Conservation (phyloP, 1,140 invertebrate species). For the Drosophila varians region DNA sequence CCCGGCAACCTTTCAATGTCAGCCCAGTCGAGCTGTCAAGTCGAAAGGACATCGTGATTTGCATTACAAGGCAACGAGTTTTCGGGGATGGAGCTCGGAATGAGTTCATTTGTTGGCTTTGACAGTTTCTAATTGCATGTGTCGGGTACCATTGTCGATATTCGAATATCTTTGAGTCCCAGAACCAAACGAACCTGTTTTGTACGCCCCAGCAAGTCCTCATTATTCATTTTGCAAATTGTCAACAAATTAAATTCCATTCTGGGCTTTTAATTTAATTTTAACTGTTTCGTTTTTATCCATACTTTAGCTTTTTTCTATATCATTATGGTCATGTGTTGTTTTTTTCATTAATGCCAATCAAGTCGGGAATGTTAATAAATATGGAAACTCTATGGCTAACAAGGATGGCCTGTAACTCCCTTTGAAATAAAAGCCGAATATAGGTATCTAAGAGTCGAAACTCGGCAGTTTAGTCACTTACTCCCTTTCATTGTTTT, state of each 20-base stretch:
- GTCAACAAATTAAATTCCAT: conserved; percentile 44
- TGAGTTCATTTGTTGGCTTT: conserved; percentile 56
- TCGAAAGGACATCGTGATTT: conserved; percentile 20
- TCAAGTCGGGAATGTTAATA: conserved; percentile 45
- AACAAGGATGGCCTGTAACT: too few species aligned
- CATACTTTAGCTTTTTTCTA: conserved; percentile 14
- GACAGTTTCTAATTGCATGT: conserved; percentile 70
- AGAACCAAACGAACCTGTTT: not conserved
- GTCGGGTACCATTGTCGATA: not conserved
- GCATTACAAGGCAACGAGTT: conserved; percentile 46
- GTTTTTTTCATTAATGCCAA: conserved; percentile 61
- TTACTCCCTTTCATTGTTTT: not conserved
- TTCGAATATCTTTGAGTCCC: not conserved
- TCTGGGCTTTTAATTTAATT: conserved; percentile 25
- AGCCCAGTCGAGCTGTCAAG: conserved; percentile 34
- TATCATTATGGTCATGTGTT: conserved; percentile 46
- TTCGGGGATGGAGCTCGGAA: conserved; percentile 15
- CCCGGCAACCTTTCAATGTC: conserved; percentile 64
- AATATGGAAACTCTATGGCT: not conserved
- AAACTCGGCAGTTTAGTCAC: not conserved
- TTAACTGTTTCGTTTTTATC: conserved; percentile 2
- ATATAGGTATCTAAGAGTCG: conserved; percentile 8
- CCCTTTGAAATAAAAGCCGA: not conserved
- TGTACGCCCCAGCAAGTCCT: conserved; percentile 1
- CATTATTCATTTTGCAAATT: conserved; percentile 20